Evolutionary conservation across 2,113 vertebrate species (phyloP).

Genomic region (Mustela lutreola): DNA sequence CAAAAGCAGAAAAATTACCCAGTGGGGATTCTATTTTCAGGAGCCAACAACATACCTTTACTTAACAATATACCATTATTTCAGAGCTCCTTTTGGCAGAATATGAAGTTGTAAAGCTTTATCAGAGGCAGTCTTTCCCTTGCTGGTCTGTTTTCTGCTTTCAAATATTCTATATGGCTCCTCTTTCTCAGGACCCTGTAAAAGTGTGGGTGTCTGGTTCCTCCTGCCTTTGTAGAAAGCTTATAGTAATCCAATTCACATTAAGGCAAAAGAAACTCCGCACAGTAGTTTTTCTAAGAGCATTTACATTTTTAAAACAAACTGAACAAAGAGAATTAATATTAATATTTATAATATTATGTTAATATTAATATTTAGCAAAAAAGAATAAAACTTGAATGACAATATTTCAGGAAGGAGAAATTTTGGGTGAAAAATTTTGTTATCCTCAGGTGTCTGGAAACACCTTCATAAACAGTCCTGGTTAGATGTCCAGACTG

Average conservation of each 20-base stretch:
- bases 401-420: conserved; percentile 1
- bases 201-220: not conserved
- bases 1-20: conserved; percentile 11
- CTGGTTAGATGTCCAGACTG: not conserved
- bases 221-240: not conserved
- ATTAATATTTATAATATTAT: no score
- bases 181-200: not conserved
- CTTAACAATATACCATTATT: not conserved
- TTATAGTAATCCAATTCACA: not conserved
- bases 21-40: not conserved
- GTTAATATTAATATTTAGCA: not conserved
- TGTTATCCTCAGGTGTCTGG: not conserved
- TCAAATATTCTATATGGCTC: not conserved
- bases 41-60: not conserved
- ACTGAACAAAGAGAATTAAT: not conserved
- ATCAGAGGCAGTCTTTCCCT: not conserved
- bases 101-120: not conserved
- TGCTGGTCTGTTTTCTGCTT: not conserved
- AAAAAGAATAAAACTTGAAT: conserved; percentile 32
- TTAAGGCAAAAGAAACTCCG: not conserved
- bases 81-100: not conserved
- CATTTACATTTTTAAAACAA: conserved; percentile 35
- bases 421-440: not conserved
- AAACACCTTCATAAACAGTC: not conserved
- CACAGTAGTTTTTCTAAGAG: not conserved